Conservation (phyloP, 2,113 vertebrate species). For the Otolemur garnettii region DNA sequence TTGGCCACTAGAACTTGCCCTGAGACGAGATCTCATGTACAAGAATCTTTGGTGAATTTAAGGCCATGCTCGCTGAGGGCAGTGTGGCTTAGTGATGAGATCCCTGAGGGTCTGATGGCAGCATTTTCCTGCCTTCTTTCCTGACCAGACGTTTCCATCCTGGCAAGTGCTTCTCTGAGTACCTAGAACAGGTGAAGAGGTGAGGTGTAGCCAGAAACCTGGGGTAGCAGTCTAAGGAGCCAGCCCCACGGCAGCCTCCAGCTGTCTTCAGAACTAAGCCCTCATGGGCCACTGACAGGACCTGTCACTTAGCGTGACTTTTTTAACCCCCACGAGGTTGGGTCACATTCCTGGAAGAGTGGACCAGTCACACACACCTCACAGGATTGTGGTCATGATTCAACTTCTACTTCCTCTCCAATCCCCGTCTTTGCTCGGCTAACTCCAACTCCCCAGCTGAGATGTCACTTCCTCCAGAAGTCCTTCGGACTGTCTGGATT, state of each 20-base stretch:
- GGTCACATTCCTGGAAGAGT: background rate
- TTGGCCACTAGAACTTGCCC: background rate
- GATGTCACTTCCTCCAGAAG: background rate
- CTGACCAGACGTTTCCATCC: background rate
- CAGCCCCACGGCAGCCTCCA: rapidly evolving
- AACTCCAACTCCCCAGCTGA: background rate
- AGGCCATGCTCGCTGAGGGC: background rate
- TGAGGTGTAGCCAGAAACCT: background rate
- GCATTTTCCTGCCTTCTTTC: background rate
- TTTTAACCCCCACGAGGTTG: background rate
- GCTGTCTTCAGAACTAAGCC: background rate
- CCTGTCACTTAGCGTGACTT: background rate
- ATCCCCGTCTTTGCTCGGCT: background rate
- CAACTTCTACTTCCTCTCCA: background rate
- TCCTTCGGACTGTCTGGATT: background rate
- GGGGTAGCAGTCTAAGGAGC: background rate
- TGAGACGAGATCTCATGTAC: background rate
- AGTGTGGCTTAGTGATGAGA: background rate
- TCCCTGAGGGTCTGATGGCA: background rate
- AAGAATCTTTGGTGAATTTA: background rate
- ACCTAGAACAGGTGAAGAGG: background rate
- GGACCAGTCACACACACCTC: background rate
- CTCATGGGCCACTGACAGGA: background rate
- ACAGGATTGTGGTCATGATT: background rate
- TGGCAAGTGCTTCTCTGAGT: background rate